Conservation (phyloP, 2,888 invertebrate species). For the Agonopterix alstromeriana region DNA sequence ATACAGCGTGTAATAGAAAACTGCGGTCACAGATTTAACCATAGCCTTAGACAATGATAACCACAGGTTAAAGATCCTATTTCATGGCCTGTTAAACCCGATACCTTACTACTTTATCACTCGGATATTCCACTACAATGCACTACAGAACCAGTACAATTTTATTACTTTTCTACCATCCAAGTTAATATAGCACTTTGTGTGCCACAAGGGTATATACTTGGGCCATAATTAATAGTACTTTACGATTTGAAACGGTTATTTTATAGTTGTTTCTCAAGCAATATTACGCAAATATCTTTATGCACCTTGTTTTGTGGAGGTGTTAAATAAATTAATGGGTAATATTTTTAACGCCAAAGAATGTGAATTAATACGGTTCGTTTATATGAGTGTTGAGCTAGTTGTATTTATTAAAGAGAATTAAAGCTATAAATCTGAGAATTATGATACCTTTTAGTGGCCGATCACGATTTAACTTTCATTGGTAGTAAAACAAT, state of each 20-base stretch:
- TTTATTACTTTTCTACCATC: neutral
- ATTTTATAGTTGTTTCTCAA: neutral
- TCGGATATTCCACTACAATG: conserved; percentile 9
- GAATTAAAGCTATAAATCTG: no score
- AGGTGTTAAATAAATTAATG: no score
- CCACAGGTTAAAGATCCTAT: conserved; percentile 16
- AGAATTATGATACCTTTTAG: no score
- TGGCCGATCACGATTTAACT: no score
- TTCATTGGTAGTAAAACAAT: no score
- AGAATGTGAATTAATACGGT: no score
- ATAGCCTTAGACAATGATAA: conserved; percentile 10
- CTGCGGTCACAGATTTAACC: conserved; percentile 4
- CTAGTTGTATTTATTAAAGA: no score
- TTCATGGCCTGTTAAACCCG: conserved; percentile 18
- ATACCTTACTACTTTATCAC: conserved; percentile 9
- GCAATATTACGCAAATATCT: neutral
- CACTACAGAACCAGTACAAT: conserved; percentile 6
- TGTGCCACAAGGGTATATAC: conserved; percentile 14
- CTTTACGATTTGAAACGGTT: neutral
- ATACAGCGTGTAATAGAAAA: neutral
- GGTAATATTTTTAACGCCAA: no score
- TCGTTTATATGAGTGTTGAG: no score
- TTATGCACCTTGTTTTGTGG: neutral
- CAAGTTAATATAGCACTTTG: neutral
- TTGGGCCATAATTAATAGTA: conserved; percentile 6